Percentiles rank a stretch among this genome's conserved stretches.
Conservation (phyloP, 2,113 vertebrate genomes). For the Marcusenius ussheri region DNA sequence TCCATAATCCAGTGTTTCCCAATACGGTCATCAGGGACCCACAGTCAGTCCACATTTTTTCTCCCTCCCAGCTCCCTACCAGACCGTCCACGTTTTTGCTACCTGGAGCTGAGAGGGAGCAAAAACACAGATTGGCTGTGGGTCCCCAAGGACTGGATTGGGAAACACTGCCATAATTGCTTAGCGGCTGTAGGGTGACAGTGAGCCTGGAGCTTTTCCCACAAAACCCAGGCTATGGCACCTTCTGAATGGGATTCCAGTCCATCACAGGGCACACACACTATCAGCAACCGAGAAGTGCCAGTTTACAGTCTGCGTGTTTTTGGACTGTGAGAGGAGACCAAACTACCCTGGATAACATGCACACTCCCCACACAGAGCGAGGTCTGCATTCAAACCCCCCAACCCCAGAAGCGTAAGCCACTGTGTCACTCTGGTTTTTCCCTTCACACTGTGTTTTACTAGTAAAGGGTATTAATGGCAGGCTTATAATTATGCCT, state of each 20-base stretch:
- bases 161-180: not conserved
- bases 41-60: not conserved
- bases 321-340: not conserved
- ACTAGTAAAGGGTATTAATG: not conserved
- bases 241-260: not conserved
- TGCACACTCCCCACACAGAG: not conserved
- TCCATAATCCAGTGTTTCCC: not conserved
- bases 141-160: not conserved
- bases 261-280: not conserved
- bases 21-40: not conserved
- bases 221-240: not conserved
- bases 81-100: no score
- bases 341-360: not conserved
- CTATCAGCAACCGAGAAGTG: not conserved
- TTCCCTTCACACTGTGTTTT: not conserved
- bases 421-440: not conserved
- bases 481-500: not conserved
- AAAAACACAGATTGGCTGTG: not conserved
- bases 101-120: no score
- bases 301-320: not conserved
- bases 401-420: not conserved
- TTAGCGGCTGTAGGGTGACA: not conserved
- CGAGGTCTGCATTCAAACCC: not conserved
- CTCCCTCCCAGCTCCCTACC: not conserved
- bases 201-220: not conserved